Evolutionary conservation across 2,888 invertebrate species (phyloP).

Genomic region (Drosophila meridiana): DNA sequence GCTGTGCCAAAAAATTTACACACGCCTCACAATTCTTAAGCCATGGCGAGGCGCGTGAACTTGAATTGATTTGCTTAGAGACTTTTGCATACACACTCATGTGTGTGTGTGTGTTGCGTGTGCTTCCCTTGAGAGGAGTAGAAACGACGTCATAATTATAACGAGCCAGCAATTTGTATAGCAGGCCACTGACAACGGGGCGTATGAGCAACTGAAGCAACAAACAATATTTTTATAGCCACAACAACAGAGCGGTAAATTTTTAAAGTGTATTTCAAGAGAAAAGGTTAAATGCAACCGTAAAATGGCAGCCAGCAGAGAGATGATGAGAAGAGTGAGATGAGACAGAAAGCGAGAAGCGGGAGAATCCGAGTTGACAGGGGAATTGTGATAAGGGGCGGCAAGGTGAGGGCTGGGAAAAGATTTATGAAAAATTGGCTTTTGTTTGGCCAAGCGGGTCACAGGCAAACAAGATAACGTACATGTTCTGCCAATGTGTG

Average conservation of each 20-base stretch:
- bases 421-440: slow-evolving; percentile 80
- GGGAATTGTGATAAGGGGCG: slow-evolving; percentile 38
- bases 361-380: slow-evolving; percentile 17
- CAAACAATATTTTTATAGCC: slow-evolving; percentile 66
- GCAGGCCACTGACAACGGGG: slow-evolving; percentile 51
- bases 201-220: slow-evolving; percentile 64
- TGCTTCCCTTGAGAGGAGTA: slow-evolving; percentile 46
- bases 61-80: slow-evolving; percentile 78
- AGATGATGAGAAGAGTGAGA: neutral
- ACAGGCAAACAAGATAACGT: slow-evolving; percentile 70
- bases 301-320: slow-evolving; percentile 53
- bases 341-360: too few species aligned
- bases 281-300: slow-evolving; percentile 77
- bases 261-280: slow-evolving; percentile 64
- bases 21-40: slow-evolving; percentile 60
- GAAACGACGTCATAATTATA: slow-evolving; percentile 78
- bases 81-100: slow-evolving; percentile 23
- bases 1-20: slow-evolving; percentile 50
- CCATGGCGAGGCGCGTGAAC: slow-evolving; percentile 68
- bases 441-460: slow-evolving; percentile 64
- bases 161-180: slow-evolving; percentile 73
- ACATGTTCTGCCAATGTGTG: slow-evolving; percentile 10
- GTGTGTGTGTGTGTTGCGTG: slow-evolving; percentile 1
- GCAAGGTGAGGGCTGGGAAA: slow-evolving; percentile 28
- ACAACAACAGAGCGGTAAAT: slow-evolving; percentile 65